Percentiles rank a stretch among this genome's conserved stretches.
These are phyloP conservation scores for Siniperca scherzeri DNA, from an alignment of 2,797 vertebrate genomes.

Conservation along the genomic window DNA sequence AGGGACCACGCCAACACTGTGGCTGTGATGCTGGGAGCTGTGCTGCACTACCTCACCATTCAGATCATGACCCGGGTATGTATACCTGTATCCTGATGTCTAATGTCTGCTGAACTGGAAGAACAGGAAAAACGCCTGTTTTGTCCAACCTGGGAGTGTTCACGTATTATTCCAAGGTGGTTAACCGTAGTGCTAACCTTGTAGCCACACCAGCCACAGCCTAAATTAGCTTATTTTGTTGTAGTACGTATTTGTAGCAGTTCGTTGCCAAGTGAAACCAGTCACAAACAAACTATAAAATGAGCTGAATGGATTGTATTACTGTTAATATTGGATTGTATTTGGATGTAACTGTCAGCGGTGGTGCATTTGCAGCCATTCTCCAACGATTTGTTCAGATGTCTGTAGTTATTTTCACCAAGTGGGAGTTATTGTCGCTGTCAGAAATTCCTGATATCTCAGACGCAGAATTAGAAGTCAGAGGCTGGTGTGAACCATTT, in stretches of 20 bases:
- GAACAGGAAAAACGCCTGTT: neutral
- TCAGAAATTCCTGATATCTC: neutral
- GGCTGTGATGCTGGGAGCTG: slow-evolving; percentile 88
- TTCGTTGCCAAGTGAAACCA: neutral
- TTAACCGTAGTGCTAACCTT: neutral
- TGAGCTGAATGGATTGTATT: neutral
- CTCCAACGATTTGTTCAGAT: neutral
- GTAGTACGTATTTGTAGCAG: neutral
- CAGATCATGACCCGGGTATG: slow-evolving; percentile 82
- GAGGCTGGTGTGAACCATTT: neutral
- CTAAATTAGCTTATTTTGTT: neutral
- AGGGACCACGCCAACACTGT: slow-evolving; percentile 83
- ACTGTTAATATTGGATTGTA: neutral
- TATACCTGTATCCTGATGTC: neutral
- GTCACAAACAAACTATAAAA: neutral
- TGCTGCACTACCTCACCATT: slow-evolving; percentile 91
- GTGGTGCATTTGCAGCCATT: neutral
- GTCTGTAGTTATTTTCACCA: neutral
- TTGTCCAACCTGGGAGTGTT: neutral
- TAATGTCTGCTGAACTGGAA: neutral
- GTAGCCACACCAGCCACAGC: neutral
- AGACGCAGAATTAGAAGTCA: neutral
- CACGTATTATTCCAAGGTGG: neutral
- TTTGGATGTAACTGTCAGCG: neutral
- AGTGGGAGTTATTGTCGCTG: neutral